Percentiles rank a stretch among this genome's conserved stretches.
These are phyloP conservation scores for Abrostola triplasia DNA, from an alignment of 2,888 invertebrate genomes.

Conservation along the genomic window DNA sequence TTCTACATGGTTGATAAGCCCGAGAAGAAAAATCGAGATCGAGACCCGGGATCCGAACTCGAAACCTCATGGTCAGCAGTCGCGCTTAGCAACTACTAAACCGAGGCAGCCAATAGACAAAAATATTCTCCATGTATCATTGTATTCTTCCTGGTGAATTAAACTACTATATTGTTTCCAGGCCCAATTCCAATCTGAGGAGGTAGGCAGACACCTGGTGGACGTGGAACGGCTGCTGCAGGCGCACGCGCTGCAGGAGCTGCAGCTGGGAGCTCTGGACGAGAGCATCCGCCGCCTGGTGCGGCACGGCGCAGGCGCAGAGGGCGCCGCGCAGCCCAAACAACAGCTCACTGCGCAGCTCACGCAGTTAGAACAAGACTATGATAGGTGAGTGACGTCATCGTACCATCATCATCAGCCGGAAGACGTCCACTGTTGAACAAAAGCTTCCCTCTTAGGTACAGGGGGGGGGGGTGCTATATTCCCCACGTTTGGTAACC, in stretches of 20 bases:
- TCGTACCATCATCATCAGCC: too few relatives aligned
- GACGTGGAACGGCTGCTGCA: slow-evolving; percentile 98
- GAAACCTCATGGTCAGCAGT: too few relatives aligned
- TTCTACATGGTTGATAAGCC: too few relatives aligned
- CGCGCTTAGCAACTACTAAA: too few relatives aligned
- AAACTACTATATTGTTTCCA: slow-evolving; percentile 59
- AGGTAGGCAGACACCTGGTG: slow-evolving; percentile 97
- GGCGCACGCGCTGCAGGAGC: slow-evolving; percentile 96
- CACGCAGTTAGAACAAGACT: slow-evolving; percentile 93
- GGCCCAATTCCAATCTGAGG: slow-evolving; percentile 93
- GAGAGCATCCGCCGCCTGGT: slow-evolving; percentile 94
- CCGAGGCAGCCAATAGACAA: too few relatives aligned
- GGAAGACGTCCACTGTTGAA: too few relatives aligned
- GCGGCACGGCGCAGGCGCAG: slow-evolving; percentile 77
- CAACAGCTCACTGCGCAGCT: slow-evolving; percentile 93
- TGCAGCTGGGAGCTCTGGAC: slow-evolving; percentile 96
- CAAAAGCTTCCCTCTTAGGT: too few relatives aligned
- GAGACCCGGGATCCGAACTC: too few relatives aligned
- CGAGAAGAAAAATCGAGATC: too few relatives aligned
- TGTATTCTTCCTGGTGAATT: neutral
- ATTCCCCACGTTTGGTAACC: too few relatives aligned
- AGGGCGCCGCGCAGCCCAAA: slow-evolving; percentile 90
- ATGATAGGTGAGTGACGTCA: slow-evolving; percentile 88
- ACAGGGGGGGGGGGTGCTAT: too few relatives aligned
- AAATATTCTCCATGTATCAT: too few relatives aligned